These are phyloP conservation scores for Hydrozoanthus gracilis DNA, from an alignment of 92 coral and sea anemone genomes.

Conservation along the genomic window DNA sequence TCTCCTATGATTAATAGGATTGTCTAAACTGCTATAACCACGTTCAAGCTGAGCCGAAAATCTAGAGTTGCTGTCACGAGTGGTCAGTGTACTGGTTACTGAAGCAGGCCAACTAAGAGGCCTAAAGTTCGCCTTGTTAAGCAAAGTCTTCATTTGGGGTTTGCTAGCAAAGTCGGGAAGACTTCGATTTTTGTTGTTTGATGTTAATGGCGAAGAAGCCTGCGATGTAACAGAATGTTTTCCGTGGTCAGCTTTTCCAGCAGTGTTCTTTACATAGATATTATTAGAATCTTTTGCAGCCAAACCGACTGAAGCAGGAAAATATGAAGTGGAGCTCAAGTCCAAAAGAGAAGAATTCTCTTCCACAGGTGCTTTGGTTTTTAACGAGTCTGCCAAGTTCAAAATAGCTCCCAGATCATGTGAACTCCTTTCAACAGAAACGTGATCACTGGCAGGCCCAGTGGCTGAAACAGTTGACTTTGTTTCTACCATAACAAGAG, in stretches of 20 bases:
- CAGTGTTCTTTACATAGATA: neutral
- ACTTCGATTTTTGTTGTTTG: neutral
- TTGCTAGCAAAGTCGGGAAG: neutral
- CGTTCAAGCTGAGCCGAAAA: constrained; percentile 3
- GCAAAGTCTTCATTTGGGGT: neutral
- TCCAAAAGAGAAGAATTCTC: constrained; percentile 50
- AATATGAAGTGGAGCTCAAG: constrained; percentile 45
- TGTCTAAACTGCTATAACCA: neutral
- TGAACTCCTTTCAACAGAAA: neutral
- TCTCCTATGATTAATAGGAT: neutral
- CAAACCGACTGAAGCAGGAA: constrained; percentile 30
- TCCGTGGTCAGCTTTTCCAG: neutral
- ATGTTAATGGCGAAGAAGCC: neutral
- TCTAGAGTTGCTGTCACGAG: neutral
- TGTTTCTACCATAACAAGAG: neutral
- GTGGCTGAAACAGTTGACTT: neutral
- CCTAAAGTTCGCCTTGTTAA: neutral
- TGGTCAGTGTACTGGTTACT: neutral
- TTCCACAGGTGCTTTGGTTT: neutral
- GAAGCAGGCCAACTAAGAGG: neutral
- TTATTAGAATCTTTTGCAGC: constrained; percentile 6
- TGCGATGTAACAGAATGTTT: neutral
- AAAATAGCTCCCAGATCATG: neutral
- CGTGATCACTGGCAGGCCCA: neutral
- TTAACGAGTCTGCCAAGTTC: neutral